Base-by-base conservation (phyloP, 2,888 invertebrate species). In the Conistra vaccinii region DNA sequence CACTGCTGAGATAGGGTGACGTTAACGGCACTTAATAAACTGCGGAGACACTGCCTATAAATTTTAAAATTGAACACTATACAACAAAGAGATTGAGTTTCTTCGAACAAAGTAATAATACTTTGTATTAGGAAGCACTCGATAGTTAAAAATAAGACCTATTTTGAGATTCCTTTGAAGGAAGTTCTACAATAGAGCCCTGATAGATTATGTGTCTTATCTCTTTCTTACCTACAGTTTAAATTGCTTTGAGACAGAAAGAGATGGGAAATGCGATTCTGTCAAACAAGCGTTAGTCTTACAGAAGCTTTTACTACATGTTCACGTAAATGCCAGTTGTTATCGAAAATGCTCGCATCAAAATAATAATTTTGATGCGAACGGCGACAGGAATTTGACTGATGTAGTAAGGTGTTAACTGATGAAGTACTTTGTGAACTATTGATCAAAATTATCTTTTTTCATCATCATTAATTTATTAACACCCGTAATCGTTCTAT, bases 81-180 rank as follows among this genome's bases (percentile, higher is more conserved):
- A 61, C 10, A 12, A 57, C 12, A n/a, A 58, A 53, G 29, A 29
- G 9, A 66, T 69, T 23, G 23, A 55, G 0, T 63, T 60, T 48
- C 5, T n/a, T 32, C 48, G 14, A 61, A 72, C 65, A 66, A 51
- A 63, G 58, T 53, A 63, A 61, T 42, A 57, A 48, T 66, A 61
- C 61, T 75, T 51, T 61, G 73, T 74, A 70, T 68, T 72, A 67
- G 17, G 45, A 69, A 72, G 17, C 62, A 48, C 53, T 60, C 65
- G 10, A 77, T 80, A 63, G 32, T 83, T 80, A 80, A 74, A 79
- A 80, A 73, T 75, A 80, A 69, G 67, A 84, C 79, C 83, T 83
- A 87, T 87, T 87, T 87, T 74, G 69, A 79, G 76, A 81, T 80
- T 87, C 86, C 84, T 87, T 86, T 82, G 84, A 81, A 76, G 71